These are phyloP conservation scores for Drosophila diplacantha DNA, from an alignment of 2,888 invertebrate species.

Conservation along the genomic window DNA sequence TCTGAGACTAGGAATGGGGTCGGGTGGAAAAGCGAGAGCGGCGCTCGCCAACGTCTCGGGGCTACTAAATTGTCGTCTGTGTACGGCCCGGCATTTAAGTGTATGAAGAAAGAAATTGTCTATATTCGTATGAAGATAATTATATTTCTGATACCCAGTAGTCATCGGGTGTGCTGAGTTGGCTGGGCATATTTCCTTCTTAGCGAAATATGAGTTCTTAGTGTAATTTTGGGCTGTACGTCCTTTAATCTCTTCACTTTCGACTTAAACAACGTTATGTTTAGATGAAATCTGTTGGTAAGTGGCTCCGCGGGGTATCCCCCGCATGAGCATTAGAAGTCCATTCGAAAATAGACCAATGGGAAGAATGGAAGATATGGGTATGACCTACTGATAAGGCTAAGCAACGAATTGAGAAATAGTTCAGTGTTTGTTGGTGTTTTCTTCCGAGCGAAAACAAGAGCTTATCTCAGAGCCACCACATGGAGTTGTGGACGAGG, in stretches of 20 bases:
- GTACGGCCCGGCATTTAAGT: constrained; percentile 19
- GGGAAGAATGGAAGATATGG: constrained; percentile 2
- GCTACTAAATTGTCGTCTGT: constrained; percentile 35
- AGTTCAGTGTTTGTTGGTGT: constrained; percentile 25
- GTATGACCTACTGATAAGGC: constrained; percentile 48
- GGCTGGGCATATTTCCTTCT: not conserved
- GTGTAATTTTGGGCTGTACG: too few species aligned
- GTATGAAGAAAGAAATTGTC: constrained; percentile 38
- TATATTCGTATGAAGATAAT: constrained; percentile 17
- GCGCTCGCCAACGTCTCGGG: constrained; percentile 27
- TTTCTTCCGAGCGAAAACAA: constrained; percentile 12
- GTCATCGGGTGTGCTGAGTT: constrained; percentile 18
- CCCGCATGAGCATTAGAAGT: not conserved
- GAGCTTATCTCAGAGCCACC: constrained; percentile 47
- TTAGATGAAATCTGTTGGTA: not conserved
- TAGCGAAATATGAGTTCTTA: not conserved
- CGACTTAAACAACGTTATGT: not conserved
- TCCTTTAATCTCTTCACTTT: not conserved
- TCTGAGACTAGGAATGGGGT: constrained; percentile 16
- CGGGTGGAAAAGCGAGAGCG: constrained; percentile 14
- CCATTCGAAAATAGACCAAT: constrained; percentile 3
- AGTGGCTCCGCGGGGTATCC: not conserved
- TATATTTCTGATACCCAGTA: constrained; percentile 6
- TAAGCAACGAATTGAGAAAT: constrained; percentile 7
- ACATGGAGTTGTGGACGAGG: constrained; percentile 33